phyloP scores from a whole-genome alignment of 2,113 vertebrate species.

The Charadrius vociferus region DNA sequence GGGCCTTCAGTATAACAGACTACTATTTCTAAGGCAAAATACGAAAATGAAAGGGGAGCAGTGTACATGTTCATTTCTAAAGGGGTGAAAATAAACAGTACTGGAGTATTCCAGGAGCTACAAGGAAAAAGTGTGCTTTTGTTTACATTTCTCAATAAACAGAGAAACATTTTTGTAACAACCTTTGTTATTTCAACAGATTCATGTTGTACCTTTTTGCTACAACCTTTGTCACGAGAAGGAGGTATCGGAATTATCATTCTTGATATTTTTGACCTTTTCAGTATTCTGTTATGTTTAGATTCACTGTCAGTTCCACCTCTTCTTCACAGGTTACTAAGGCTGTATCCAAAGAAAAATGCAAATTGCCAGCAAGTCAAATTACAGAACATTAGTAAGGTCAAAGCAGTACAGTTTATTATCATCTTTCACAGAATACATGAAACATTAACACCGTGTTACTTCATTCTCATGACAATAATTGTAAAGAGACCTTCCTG shows the following conservation, averaged over 20 bases:
- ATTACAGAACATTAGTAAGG: constrained; percentile 58
- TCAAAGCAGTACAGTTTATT: constrained; percentile 49
- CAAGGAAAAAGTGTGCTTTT: not conserved
- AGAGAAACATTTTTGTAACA: not conserved
- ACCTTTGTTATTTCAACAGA: not conserved
- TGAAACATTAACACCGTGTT: constrained; percentile 14
- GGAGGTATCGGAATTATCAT: not conserved
- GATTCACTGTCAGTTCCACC: constrained; percentile 1
- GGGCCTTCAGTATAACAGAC: fast-evolving
- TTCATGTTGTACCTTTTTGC: not conserved
- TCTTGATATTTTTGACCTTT: constrained; percentile 37
- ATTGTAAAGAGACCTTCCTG: constrained; percentile 24
- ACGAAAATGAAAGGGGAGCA: not conserved
- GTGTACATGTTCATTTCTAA: not conserved
- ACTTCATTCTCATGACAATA: constrained; percentile 42
- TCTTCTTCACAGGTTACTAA: constrained; percentile 16
- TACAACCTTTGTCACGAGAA: not conserved
- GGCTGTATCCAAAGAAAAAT: constrained; percentile 8
- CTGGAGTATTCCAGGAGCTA: not conserved
- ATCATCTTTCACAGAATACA: constrained; percentile 34
- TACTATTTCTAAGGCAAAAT: not conserved
- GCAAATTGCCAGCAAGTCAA: constrained; percentile 23
- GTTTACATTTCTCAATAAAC: not conserved
- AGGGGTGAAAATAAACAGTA: not conserved
- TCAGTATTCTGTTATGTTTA: constrained; percentile 1